Conservation (phyloP, 1,140 invertebrate species). For the Dendrolimus kikuchii region DNA sequence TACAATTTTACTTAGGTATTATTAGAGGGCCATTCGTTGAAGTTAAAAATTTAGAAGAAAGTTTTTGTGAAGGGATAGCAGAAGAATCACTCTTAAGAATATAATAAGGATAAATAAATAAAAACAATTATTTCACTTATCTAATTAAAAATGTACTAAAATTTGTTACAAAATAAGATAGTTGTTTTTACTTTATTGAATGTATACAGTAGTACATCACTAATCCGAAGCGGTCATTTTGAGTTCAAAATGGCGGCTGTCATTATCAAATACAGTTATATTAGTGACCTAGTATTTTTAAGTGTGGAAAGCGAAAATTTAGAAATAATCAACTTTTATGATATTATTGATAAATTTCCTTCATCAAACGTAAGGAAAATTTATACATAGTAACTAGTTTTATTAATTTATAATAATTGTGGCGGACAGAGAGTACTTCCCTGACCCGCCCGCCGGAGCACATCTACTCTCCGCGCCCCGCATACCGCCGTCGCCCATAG, state of each 20-base stretch:
- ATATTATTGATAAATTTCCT: no score
- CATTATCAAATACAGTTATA: constrained; percentile 9
- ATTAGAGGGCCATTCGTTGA: constrained; percentile 6
- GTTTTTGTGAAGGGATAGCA: constrained; percentile 7
- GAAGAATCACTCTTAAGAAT: constrained; percentile 7
- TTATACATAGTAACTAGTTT: no score
- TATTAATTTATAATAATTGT: no score
- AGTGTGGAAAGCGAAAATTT: no score
- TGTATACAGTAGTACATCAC: constrained; percentile 8
- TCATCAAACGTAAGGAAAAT: no score
- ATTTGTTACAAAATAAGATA: constrained; percentile 6
- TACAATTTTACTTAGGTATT: constrained; percentile 8
- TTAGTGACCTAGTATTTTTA: no score
- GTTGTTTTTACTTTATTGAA: constrained; percentile 9
- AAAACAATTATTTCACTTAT: constrained; percentile 5
- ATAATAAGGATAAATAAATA: constrained; percentile 3
- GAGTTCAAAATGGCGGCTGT: constrained; percentile 11
- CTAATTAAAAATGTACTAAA: constrained; percentile 7
- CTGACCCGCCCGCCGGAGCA: no score
- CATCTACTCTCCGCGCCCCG: no score
- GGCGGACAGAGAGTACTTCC: no score
- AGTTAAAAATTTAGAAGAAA: constrained; percentile 6
- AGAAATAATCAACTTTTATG: no score
- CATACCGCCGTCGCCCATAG: no score
- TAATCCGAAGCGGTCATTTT: no score